Base-by-base conservation (phyloP, 2,797 vertebrate species). In the Macrochelys suwanniensis region DNA sequence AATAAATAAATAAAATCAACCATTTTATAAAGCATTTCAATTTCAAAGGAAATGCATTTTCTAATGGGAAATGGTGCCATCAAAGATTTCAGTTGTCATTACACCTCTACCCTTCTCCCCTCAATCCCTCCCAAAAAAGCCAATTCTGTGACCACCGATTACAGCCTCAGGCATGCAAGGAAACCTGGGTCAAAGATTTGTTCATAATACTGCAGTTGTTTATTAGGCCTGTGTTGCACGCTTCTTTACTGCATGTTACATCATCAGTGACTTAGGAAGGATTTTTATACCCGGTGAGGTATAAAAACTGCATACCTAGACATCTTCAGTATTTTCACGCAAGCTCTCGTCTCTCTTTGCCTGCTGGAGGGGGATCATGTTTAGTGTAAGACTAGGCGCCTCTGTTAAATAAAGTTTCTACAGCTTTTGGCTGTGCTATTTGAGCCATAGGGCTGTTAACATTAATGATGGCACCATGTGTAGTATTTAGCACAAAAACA, bases 271-370 rank as follows among this genome's bases (percentile, higher is more conserved):
- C 71, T 6, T 31, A 92, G 80, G 71, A 85, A 91, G 4, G 1
- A 92, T 49, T 49, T 49, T 10, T 49, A 49, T 49, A 49, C 45
- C 16, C 49, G 74, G 26, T 28, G 45, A 47, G 45, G 65, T 71
- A 6, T 42, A 42, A 42, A 83, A 54, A 61, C 21, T 77, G 74
- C 65, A 59, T 87, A 93, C 88, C 13, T 1, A 89, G 45, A 76
- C 33, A 28, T 96, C 96, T 89, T 87, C 89, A 59, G 83, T 88
- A 80, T 80, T 80, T 79, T 85, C 68, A 87, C 83, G 47, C n/a
- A 92, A 77, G 45, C 80, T 88, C 53, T 89, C 51, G 82, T 79
- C 81, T 71, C 19, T 71, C 61, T 88, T 96, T 94, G 82, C 87
- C 77, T 92, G 90, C 50, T 81, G 26, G 1, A 81, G n/a, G 53